A percentile compares a stretch with the other conserved stretches of the same genome.
Evolutionary conservation across 2,113 vertebrate genomes (phyloP).

Genomic region (Alethe diademata): DNA sequence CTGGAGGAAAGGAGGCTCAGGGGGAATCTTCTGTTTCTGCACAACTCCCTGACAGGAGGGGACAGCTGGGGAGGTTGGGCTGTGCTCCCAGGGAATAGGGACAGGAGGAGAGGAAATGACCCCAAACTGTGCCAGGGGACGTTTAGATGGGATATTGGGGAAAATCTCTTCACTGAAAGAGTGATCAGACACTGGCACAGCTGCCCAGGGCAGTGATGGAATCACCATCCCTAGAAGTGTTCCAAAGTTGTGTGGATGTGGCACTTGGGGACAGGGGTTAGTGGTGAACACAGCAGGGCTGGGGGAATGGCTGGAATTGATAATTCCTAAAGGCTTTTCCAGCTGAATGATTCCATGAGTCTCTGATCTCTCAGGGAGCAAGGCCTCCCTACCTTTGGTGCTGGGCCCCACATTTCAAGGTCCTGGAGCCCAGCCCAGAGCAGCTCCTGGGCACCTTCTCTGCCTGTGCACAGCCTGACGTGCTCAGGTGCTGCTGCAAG

Average conservation of each 20-base stretch:
- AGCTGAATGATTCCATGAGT: not conserved
- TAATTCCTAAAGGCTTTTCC: not conserved
- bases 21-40: not conserved
- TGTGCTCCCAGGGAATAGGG: not conserved
- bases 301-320: not conserved
- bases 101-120: not conserved
- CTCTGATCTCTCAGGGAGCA: not conserved
- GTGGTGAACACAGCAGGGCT: not conserved
- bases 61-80: accelerated
- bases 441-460: not conserved
- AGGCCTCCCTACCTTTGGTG: not conserved
- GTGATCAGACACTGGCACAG: not conserved
- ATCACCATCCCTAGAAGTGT: not conserved
- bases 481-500: not conserved
- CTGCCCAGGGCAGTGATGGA: not conserved
- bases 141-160: not conserved
- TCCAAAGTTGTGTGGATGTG: not conserved
- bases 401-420: not conserved
- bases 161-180: not conserved
- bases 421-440: not conserved
- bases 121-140: not conserved
- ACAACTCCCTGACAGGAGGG: not conserved
- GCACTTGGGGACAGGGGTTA: not conserved
- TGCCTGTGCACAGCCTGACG: not conserved
- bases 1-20: not conserved